Evolutionary conservation across 2,113 vertebrate species (phyloP).

Genomic region (Tylochromis polylepis): DNA sequence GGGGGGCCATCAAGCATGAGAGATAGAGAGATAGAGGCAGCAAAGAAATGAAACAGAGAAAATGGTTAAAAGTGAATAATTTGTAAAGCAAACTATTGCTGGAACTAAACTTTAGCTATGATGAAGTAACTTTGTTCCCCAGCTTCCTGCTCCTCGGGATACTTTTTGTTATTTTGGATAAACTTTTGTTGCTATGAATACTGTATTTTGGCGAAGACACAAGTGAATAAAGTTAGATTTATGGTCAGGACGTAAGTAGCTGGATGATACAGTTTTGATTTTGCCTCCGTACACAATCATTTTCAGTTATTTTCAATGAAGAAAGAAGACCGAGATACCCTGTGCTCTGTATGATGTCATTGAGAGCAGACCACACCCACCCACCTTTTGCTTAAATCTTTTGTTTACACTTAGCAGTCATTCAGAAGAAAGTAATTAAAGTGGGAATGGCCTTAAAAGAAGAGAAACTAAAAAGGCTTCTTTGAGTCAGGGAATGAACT

Average conservation of each 20-base stretch:
- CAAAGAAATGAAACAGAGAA: slow-evolving; percentile 10
- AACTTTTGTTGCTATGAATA: neutral
- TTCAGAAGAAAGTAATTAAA: neutral
- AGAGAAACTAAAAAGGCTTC: neutral
- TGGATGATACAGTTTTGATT: neutral
- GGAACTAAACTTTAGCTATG: neutral
- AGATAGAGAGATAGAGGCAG: slow-evolving; percentile 20
- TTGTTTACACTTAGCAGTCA: neutral
- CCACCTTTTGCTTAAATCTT: neutral
- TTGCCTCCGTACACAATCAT: neutral
- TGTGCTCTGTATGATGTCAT: neutral
- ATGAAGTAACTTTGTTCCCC: neutral
- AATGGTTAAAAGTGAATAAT: slow-evolving; percentile 17
- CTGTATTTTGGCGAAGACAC: neutral
- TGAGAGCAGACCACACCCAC: neutral
- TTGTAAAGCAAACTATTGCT: slow-evolving; percentile 6
- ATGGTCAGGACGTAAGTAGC: neutral
- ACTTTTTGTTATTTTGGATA: neutral
- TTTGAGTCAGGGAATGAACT: neutral
- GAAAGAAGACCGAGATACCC: neutral
- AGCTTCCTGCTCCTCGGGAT: neutral
- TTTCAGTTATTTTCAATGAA: neutral
- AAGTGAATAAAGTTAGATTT: neutral
- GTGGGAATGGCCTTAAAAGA: neutral
- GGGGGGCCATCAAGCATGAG: slow-evolving; percentile 58